Base-by-base conservation (phyloP, 2,888 invertebrate genomes). In the Drosophila hamatofila region DNA sequence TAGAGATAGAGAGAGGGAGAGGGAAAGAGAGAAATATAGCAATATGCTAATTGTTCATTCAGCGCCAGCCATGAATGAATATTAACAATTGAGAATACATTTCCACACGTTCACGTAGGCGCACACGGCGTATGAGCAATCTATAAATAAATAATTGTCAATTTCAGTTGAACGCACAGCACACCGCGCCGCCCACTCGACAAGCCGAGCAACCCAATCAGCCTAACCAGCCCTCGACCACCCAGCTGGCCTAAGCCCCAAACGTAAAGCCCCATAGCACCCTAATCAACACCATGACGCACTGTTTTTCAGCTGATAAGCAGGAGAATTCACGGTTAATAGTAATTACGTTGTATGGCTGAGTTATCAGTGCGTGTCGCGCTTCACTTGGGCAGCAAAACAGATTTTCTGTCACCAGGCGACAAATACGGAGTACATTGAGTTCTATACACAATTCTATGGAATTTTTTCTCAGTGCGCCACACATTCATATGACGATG, bases 91-190 rank as follows among this genome's bases (percentile, higher is more conserved):
- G 35, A 21, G 65, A 60, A 74, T 67, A 42, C 16, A 78, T 74
- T 78, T 81, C 56, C 60, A 65, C 58, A 74, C 69, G 25, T 75
- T 60, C 64, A 23, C 51, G 46, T 54, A 55, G 70, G 25, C 61
- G 41, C 70, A 79, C 61, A 46, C 67, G 76, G 67, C 83, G 81
- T 76, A 82, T 82, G 69, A 41, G 77, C 71, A 72, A 80, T 85
- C 83, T 85, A 83, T 78, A 82, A 80, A 72, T 88, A 87, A 81
- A 70, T 60, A 72, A 65, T 72, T 69, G 72, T 30, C 55, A 67
- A 74, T 78, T 77, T 74, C 69, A 61, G 54, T 33, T 63, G 59
- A 57, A 42, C 76, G 60, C 75, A 56, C 56, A 58, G 60, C 75
- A 52, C 52, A 51, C 59, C 69, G 33, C 51, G 2, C 30, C 52